Conservation (phyloP, 92 coral and sea anemone species). For the Porites divaricata region DNA sequence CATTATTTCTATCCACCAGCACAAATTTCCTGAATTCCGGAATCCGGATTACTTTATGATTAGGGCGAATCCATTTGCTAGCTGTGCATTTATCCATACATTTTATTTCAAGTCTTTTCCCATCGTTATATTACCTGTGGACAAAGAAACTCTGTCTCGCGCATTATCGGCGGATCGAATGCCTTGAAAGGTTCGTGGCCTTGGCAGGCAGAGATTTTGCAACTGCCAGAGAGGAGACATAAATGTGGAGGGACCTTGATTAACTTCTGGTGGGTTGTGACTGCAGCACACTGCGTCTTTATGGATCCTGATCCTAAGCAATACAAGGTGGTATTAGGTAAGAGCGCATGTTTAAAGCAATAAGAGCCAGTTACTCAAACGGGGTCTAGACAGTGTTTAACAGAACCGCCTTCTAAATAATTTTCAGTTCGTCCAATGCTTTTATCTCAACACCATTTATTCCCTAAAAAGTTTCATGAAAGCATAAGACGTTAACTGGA, state of each 20-base stretch:
- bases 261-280: slow-evolving; percentile 33
- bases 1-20: too few relatives aligned
- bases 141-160: not conserved
- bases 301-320: not conserved
- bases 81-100: not conserved
- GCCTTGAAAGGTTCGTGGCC: slow-evolving; percentile 53
- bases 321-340: too few relatives aligned
- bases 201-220: slow-evolving; percentile 46
- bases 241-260: slow-evolving; percentile 52
- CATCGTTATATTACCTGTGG: not conserved
- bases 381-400: not conserved
- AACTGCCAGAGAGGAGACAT: slow-evolving; percentile 3
- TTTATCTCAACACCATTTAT: too few relatives aligned
- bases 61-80: not conserved
- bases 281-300: slow-evolving; percentile 45
- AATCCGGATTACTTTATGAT: too few relatives aligned
- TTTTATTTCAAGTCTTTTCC: not conserved
- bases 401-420: too few relatives aligned
- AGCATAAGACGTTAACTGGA: too few relatives aligned
- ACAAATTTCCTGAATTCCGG: too few relatives aligned
- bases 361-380: too few relatives aligned
- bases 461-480: too few relatives aligned
- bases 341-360: not conserved
- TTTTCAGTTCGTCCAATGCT: too few relatives aligned
- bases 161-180: slow-evolving; percentile 30